Base-by-base conservation (phyloP, 2,113 vertebrate species). In the Prietella phreatophila region DNA sequence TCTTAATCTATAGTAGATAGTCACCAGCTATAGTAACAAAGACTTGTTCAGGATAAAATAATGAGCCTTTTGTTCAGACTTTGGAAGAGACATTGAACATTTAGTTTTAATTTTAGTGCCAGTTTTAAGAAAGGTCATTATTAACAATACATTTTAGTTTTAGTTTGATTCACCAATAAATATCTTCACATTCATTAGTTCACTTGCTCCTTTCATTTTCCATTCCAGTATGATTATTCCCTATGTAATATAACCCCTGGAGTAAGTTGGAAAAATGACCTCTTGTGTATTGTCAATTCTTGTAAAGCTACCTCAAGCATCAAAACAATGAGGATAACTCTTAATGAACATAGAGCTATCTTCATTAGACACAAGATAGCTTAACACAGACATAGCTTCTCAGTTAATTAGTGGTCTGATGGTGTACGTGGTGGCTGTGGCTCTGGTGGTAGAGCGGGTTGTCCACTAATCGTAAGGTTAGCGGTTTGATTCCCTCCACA, bases 1-100 rank as follows among this genome's bases (percentile, higher is more conserved):
- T 69, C 76, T 82, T 25, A 55, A 36, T 56, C 76, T 80, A 47
- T 65, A 69, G 55, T 67, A 84, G 63, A 55, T 71, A 33, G 42
- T 36, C 42, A 84, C n/a, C 42, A 20, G 25, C 60, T 33, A 79
- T 63, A 67, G 61, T 25, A 22, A 67, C n/a, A 61, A 2, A n/a
- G 61, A 20, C 56, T 61, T 67, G 58, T 80, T 86, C 60, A 80
- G 19, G 19, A 67, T 55, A 25, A 53, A 65, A 86, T 81, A 67
- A 47, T 55, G 19, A 25, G 17, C 5, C 30, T 27, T 86, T 69
- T 86, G 85, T 86, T 55, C 30, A 27, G 76, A 86, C 56, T 42
- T 61, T 85, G 71, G 9, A 25, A 78, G 17, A 14, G 84, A 85
- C 73, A 39, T 36, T 19, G 47, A 58, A 58, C 2, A 81, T 30